These are phyloP conservation scores for Volucella zonaria DNA, from an alignment of 2,888 invertebrate genomes.

Conservation along the genomic window DNA sequence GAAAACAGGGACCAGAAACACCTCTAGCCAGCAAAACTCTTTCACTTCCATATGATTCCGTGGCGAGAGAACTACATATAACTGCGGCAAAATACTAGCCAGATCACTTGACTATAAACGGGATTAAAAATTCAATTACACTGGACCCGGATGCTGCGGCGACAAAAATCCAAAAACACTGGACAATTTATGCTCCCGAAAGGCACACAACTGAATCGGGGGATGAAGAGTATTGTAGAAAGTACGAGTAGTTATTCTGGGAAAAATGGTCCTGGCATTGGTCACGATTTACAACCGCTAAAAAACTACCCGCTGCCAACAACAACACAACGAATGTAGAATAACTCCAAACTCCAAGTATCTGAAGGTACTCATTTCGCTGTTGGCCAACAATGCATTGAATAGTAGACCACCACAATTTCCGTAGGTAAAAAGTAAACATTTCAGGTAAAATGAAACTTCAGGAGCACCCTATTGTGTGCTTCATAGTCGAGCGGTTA, in stretches of 20 bases:
- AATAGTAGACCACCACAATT: slow-evolving; percentile 31
- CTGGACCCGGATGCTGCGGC: slow-evolving; percentile 34
- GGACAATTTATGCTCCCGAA: slow-evolving; percentile 47
- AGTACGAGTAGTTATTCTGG: slow-evolving; percentile 2
- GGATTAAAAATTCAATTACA: slow-evolving; percentile 83
- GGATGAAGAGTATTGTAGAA: neutral
- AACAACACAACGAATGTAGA: neutral
- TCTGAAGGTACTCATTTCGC: slow-evolving; percentile 35
- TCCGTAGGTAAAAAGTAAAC: slow-evolving; percentile 54
- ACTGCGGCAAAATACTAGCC: slow-evolving; percentile 24
- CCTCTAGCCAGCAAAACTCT: slow-evolving; percentile 5
- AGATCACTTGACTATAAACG: slow-evolving; percentile 82
- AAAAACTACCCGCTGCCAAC: neutral
- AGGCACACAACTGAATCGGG: neutral
- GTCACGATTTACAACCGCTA: slow-evolving; percentile 42
- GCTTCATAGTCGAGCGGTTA: slow-evolving; percentile 37
- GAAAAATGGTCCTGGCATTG: slow-evolving; percentile 30
- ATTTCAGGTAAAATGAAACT: slow-evolving; percentile 58
- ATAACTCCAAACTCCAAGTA: neutral
- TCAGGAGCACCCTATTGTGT: slow-evolving; percentile 48
- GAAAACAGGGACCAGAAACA: neutral
- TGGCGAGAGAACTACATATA: slow-evolving; percentile 13
- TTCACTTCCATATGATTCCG: slow-evolving; percentile 27
- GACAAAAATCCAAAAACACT: slow-evolving; percentile 36
- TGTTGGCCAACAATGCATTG: slow-evolving; percentile 42